These are phyloP conservation scores for Paramacrobiotus metropolitanus DNA, from an alignment of 1,140 invertebrate species.

Conservation along the genomic window DNA sequence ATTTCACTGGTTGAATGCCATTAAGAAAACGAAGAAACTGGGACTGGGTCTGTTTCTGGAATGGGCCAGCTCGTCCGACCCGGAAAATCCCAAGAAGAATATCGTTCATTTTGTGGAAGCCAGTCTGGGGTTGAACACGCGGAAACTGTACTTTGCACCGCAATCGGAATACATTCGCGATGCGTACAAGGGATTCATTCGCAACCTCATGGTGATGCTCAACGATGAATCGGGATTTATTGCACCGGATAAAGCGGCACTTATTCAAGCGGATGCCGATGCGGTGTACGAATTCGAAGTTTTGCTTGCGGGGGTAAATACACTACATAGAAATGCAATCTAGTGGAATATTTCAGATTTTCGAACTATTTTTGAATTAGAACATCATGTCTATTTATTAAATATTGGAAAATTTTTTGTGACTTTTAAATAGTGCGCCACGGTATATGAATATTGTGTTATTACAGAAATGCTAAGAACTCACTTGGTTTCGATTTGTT, in stretches of 20 bases:
- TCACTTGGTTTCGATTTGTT: no score
- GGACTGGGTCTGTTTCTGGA: not conserved
- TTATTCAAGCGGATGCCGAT: not conserved
- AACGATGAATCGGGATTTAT: not conserved
- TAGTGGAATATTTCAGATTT: not conserved
- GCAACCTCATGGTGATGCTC: not conserved
- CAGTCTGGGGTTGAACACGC: not conserved
- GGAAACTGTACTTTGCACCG: not conserved
- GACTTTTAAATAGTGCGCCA: no score
- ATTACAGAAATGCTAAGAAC: no score
- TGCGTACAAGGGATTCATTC: not conserved
- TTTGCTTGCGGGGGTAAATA: not conserved
- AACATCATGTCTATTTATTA: no score
- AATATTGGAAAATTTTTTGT: no score
- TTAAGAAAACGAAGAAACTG: not conserved
- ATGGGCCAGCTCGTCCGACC: not conserved
- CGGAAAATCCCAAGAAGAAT: not conserved
- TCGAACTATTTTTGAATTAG: no score
- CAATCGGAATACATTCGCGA: not conserved
- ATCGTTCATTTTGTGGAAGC: not conserved
- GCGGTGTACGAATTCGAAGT: not conserved
- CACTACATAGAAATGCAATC: not conserved
- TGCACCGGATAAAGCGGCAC: not conserved
- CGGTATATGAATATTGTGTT: no score
- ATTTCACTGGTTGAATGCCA: not conserved